These are phyloP conservation scores for Erannis defoliaria DNA, from an alignment of 2,888 invertebrate genomes.

Conservation along the genomic window DNA sequence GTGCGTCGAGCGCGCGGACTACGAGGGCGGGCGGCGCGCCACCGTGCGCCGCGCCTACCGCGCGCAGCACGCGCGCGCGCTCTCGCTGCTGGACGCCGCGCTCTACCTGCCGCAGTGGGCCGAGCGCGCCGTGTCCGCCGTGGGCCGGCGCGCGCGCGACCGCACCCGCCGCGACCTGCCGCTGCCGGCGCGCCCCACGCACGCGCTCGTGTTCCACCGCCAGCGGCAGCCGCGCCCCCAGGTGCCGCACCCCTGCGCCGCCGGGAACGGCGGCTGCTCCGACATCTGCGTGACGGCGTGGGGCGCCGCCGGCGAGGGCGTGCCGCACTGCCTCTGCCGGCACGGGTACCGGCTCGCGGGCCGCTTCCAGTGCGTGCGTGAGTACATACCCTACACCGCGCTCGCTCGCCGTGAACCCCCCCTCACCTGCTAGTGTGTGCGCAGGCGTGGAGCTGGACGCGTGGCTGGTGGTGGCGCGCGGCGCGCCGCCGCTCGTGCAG, in stretches of 20 bases:
- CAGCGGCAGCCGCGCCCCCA: constrained; percentile 91
- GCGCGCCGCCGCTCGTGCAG: constrained; percentile 89
- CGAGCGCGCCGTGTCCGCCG: constrained; percentile 87
- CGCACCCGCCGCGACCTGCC: constrained; percentile 28
- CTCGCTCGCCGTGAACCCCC: too few relatives aligned
- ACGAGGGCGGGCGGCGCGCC: constrained; percentile 89
- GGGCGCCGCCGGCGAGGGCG: constrained; percentile 47
- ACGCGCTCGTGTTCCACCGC: constrained; percentile 90
- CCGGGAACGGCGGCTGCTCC: constrained; percentile 89
- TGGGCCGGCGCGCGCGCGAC: constrained; percentile 58
- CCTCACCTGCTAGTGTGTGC: too few relatives aligned
- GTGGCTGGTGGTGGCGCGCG: constrained; percentile 86
- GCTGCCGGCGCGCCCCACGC: constrained; percentile 78
- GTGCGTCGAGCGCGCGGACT: constrained; percentile 92
- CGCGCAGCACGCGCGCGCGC: neutral
- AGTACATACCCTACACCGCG: constrained; percentile 59
- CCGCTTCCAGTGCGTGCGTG: constrained; percentile 87
- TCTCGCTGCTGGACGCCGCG: constrained; percentile 88
- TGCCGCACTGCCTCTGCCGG: constrained; percentile 90
- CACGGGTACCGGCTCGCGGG: constrained; percentile 89
- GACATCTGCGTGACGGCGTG: constrained; percentile 91
- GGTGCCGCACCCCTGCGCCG: constrained; percentile 89
- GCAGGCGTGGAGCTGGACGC: constrained; percentile 86
- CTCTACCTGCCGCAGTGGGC: constrained; percentile 92
- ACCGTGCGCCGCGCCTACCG: constrained; percentile 85